phyloP scores from a whole-genome alignment of 1,140 invertebrate genomes.

The Ceratina japonica region DNA sequence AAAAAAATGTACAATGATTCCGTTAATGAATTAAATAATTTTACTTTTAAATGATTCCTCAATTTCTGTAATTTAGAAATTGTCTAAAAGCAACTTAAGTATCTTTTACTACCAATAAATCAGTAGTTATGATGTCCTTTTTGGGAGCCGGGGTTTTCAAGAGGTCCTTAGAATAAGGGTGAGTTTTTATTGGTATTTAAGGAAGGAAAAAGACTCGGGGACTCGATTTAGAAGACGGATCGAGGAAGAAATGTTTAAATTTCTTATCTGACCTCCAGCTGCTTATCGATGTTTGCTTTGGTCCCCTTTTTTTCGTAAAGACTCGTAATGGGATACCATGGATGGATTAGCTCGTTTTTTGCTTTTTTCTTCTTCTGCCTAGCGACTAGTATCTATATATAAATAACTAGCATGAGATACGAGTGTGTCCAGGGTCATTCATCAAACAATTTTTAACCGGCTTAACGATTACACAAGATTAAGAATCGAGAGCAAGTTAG shows the following conservation, averaged over 20 bases:
- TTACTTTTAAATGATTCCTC: too few relatives aligned
- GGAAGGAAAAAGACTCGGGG: too few relatives aligned
- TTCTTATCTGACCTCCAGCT: constrained; percentile 42
- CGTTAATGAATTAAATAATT: too few relatives aligned
- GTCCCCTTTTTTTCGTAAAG: constrained; percentile 31
- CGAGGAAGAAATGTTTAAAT: constrained; percentile 29
- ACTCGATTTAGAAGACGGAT: background rate
- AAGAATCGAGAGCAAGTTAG: too few relatives aligned
- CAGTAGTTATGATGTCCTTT: too few relatives aligned
- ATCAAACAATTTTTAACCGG: constrained; percentile 9
- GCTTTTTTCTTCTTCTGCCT: background rate
- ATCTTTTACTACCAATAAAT: too few relatives aligned
- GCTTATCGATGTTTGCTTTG: constrained; percentile 42
- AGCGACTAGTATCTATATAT: constrained; percentile 31
- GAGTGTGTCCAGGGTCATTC: background rate
- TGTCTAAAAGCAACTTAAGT: too few relatives aligned
- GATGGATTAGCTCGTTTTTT: constrained; percentile 20
- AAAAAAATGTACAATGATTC: too few relatives aligned
- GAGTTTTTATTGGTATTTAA: background rate
- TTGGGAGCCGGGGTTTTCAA: too few relatives aligned
- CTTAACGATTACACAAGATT: background rate
- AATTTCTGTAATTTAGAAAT: too few relatives aligned
- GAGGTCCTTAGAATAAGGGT: background rate
- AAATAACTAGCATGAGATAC: constrained; percentile 43
- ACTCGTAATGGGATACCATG: constrained; percentile 20